Conservation (phyloP, 2,113 vertebrate species). For the Eupsittula cactorum region DNA sequence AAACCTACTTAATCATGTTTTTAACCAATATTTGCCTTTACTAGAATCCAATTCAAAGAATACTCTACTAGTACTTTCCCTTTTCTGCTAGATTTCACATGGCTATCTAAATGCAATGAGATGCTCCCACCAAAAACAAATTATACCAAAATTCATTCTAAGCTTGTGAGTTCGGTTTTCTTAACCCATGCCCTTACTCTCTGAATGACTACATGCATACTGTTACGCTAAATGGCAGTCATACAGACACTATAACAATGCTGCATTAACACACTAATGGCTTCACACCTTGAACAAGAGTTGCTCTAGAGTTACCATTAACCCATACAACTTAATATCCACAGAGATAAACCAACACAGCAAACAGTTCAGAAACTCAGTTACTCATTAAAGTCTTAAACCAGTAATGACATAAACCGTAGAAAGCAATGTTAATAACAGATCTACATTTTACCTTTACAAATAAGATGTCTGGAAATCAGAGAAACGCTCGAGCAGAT, state of each 20-base stretch:
- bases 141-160: neutral
- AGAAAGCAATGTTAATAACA: neutral
- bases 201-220: neutral
- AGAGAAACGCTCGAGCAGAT: neutral
- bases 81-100: neutral
- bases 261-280: neutral
- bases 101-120: neutral
- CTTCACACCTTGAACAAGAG: neutral
- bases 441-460: neutral
- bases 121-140: neutral
- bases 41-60: neutral
- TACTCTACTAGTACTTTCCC: neutral
- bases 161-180: neutral
- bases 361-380: neutral
- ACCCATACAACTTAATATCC: neutral
- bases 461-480: neutral
- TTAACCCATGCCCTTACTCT: neutral
- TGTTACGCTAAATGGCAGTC: neutral
- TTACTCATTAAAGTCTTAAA: neutral
- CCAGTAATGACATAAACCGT: neutral
- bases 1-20: neutral
- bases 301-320: neutral
- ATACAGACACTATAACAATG: neutral
- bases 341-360: rapidly evolving
- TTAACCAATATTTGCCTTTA: neutral